phyloP scores from a whole-genome alignment of 2,888 invertebrate genomes.

The Sinotaia quadrata region DNA sequence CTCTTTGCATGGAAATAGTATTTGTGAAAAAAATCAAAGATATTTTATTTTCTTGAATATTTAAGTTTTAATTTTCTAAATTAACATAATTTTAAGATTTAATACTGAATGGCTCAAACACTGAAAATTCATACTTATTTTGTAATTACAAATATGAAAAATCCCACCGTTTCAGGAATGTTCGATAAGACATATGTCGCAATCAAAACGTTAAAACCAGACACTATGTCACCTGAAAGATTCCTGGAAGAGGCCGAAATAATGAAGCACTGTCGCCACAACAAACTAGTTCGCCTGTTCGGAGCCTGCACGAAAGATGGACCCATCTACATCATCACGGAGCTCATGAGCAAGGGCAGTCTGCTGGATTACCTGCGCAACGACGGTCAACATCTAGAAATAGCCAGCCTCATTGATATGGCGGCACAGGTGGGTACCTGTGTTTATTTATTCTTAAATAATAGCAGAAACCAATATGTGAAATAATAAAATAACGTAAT shows the following conservation, averaged over 20 bases:
- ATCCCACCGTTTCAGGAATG: no score
- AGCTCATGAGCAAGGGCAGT: conserved; percentile 96
- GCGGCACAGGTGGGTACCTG: conserved; percentile 84
- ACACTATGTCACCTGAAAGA: conserved; percentile 90
- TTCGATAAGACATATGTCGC: conserved; percentile 99
- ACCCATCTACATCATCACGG: conserved; percentile 92
- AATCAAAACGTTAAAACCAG: conserved; percentile 95
- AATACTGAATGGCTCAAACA: no score
- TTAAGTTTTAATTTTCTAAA: no score
- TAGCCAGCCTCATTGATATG: conserved; percentile 84
- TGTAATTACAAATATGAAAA: no score
- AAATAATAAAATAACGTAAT: no score
- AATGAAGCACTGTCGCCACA: conserved; percentile 98
- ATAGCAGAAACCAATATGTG: no score
- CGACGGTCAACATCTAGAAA: conserved; percentile 79
- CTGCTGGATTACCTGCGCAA: conserved; percentile 90
- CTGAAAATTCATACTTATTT: no score
- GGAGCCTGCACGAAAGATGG: conserved; percentile 94
- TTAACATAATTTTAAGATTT: no score
- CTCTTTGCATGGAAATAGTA: no score
- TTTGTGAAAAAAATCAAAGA: no score
- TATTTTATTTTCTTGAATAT: no score
- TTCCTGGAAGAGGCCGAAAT: conserved; percentile 98
- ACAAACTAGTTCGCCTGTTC: conserved; percentile 91
- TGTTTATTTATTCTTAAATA: no score